phyloP scores from a whole-genome alignment of 2,797 vertebrate genomes.

The Acanthurus lineatus region DNA sequence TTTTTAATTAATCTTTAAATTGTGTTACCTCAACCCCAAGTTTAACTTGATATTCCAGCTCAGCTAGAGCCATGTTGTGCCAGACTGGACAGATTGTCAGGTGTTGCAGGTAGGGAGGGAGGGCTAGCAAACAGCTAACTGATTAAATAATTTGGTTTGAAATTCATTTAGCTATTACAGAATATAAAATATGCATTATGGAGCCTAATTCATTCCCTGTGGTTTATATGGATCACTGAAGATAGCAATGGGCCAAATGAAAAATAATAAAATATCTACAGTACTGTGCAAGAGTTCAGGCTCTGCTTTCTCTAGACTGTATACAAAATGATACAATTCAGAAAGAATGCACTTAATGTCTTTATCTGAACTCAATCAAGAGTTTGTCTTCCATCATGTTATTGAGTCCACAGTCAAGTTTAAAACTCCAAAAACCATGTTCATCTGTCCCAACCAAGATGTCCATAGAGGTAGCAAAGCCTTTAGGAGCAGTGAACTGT shows the following conservation, averaged over 20 bases:
- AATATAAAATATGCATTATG: not conserved
- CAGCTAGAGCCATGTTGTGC: not conserved
- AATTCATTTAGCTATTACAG: not conserved
- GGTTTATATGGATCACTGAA: not conserved
- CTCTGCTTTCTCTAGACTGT: not conserved
- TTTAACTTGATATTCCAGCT: too few species aligned
- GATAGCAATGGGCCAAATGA: too few species aligned
- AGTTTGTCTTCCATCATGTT: not conserved
- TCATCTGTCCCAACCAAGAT: slow-evolving; percentile 3
- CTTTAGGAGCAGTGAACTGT: slow-evolving; percentile 33
- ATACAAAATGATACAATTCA: not conserved
- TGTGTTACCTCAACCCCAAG: too few species aligned
- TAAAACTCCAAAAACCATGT: not conserved
- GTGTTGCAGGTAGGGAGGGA: not conserved
- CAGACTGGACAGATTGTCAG: not conserved
- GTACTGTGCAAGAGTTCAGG: not conserved
- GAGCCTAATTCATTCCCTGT: not conserved
- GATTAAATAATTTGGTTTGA: not conserved
- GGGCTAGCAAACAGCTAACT: too few species aligned
- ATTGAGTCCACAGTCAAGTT: slow-evolving; percentile 3
- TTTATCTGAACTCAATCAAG: not conserved
- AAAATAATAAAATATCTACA: too few species aligned
- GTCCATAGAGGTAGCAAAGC: slow-evolving; percentile 22
- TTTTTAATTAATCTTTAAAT: too few species aligned
- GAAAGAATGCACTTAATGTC: not conserved